These are phyloP conservation scores for Sinella curviseta DNA, from an alignment of 1,140 invertebrate genomes.

Conservation along the genomic window DNA sequence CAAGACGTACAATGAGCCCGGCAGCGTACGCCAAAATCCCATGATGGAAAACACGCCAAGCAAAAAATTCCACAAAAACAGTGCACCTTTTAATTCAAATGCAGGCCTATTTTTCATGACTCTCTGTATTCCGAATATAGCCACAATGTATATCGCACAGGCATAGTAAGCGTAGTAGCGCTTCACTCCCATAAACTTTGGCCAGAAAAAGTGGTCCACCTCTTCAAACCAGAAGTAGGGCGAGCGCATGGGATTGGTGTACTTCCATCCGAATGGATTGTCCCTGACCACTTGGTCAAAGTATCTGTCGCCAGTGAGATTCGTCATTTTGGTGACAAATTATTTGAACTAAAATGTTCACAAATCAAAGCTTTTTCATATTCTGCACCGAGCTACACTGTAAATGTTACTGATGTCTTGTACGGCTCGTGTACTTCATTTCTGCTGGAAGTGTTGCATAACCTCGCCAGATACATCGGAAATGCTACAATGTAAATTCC, in stretches of 20 bases:
- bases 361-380: too few species aligned
- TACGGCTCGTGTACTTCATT: too few species aligned
- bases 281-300: background rate
- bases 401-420: too few species aligned
- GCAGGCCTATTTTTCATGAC: conserved; percentile 16
- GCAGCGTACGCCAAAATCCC: background rate
- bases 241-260: background rate
- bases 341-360: too few species aligned
- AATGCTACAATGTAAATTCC: too few species aligned
- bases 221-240: background rate
- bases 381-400: too few species aligned
- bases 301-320: too few species aligned
- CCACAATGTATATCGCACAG: background rate
- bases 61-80: conserved; percentile 21
- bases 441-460: too few species aligned
- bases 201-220: background rate
- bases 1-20: conserved; percentile 5
- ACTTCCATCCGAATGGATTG: background rate
- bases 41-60: conserved; percentile 21
- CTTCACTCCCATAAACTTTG: background rate
- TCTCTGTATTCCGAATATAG: background rate
- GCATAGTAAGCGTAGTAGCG: background rate
- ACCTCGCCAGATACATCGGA: too few species aligned
- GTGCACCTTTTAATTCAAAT: background rate
- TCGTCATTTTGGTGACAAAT: background rate